Evolutionary conservation across 2,113 vertebrate species (phyloP).

Genomic region (Tragelaphus buxtoni): DNA sequence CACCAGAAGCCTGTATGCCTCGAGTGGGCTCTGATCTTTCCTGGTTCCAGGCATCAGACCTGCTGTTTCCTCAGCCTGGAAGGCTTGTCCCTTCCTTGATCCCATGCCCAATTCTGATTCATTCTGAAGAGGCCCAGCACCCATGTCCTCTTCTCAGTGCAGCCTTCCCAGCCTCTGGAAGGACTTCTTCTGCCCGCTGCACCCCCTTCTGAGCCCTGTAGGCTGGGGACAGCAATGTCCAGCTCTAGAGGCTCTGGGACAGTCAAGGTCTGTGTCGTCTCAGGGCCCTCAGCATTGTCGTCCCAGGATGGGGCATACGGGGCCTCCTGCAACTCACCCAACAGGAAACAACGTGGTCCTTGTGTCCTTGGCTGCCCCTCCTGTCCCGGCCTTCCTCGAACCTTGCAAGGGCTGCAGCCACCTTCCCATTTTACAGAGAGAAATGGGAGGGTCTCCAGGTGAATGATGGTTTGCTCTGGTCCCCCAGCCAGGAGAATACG

Average conservation of each 20-base stretch:
- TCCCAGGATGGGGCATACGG: accelerated
- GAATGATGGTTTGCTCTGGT: neutral
- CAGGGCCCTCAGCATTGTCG: neutral
- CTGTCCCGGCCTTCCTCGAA: neutral
- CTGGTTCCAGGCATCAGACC: no score
- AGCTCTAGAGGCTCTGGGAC: neutral
- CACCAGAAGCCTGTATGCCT: neutral
- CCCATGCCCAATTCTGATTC: neutral
- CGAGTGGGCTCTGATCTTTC: accelerated
- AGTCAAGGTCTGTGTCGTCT: no score
- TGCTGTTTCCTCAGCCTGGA: neutral
- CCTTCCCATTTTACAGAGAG: neutral
- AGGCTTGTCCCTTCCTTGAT: neutral
- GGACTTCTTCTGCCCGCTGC: neutral
- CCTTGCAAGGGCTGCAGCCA: neutral
- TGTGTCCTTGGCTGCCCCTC: neutral
- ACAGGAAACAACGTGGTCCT: neutral
- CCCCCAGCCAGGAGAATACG: neutral
- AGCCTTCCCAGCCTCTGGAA: neutral
- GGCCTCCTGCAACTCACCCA: no score
- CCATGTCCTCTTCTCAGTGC: neutral
- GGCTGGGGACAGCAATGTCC: neutral
- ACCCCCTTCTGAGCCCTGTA: no score
- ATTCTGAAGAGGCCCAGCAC: neutral
- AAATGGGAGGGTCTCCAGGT: neutral